Percentiles rank a stretch among this genome's conserved stretches.
phyloP scores from a whole-genome alignment of 1,140 invertebrate species.

The Manduca sexta region DNA sequence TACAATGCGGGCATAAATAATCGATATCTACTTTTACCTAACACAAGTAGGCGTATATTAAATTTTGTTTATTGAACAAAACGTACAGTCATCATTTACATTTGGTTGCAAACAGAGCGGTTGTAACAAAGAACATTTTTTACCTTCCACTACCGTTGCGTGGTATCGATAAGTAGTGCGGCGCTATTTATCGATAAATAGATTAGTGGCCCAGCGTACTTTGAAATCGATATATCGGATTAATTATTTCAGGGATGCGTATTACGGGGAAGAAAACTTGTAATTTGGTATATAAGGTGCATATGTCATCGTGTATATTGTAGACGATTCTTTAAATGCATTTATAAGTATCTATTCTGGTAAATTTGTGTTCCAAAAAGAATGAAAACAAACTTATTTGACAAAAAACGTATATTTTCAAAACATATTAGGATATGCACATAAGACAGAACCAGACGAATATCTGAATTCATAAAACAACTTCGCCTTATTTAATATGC shows the following conservation, averaged over 20 bases:
- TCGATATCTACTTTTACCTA: constrained; percentile 5
- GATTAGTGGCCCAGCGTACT: constrained; percentile 47
- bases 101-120: constrained; percentile 15
- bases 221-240: constrained; percentile 46
- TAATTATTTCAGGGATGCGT: neutral
- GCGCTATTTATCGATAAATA: constrained; percentile 58
- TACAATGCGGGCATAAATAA: constrained; percentile 3
- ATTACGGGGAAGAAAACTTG: no score
- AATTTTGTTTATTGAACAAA: constrained; percentile 25
- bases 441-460: no score
- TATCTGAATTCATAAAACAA: no score
- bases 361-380: no score
- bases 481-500: no score
- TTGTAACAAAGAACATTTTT: constrained; percentile 3
- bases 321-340: no score
- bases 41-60: constrained; percentile 29
- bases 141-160: constrained; percentile 45
- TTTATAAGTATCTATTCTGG: no score
- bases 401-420: no score
- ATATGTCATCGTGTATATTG: no score
- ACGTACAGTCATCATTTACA: constrained; percentile 44
- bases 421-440: no score
- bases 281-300: no score
- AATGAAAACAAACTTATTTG: no score
- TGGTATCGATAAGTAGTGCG: constrained; percentile 9